phyloP scores from a whole-genome alignment of 2,113 vertebrate genomes.

The Lonchura striata region DNA sequence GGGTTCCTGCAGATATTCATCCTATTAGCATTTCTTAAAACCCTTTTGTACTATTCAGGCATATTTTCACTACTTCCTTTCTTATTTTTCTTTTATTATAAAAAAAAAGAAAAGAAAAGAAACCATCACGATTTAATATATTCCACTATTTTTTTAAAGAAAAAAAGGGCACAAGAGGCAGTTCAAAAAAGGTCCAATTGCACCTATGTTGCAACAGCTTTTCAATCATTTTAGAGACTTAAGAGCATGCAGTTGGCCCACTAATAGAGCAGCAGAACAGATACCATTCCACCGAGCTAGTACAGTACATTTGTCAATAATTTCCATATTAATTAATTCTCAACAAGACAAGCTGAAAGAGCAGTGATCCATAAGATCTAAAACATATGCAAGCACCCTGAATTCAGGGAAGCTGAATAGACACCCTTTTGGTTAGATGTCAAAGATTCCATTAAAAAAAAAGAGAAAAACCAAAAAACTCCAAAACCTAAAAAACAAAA shows the following conservation, averaged over 20 bases:
- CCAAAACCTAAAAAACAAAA: background rate
- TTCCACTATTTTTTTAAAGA: background rate
- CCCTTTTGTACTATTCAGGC: background rate
- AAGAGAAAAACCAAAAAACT: background rate
- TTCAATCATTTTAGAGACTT: slow-evolving; percentile 9
- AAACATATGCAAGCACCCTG: background rate
- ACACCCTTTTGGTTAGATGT: background rate
- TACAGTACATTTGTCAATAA: slow-evolving; percentile 27
- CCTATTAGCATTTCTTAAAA: background rate
- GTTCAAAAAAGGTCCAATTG: background rate
- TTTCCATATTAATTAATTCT: slow-evolving; percentile 29
- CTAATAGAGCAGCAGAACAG: slow-evolving; percentile 10
- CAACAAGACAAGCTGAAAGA: slow-evolving; percentile 12
- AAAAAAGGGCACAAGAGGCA: background rate
- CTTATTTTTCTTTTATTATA: background rate
- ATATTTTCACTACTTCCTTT: background rate
- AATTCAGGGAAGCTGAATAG: background rate
- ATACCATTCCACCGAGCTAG: background rate
- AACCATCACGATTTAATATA: background rate
- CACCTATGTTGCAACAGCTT: slow-evolving; percentile 25
- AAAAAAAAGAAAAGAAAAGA: background rate
- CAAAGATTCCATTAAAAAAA: background rate
- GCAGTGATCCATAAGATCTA: background rate
- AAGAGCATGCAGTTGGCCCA: background rate
- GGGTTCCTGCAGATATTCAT: background rate